phyloP scores from a whole-genome alignment of 2,888 invertebrate genomes.

The Coecobrya sp. region DNA sequence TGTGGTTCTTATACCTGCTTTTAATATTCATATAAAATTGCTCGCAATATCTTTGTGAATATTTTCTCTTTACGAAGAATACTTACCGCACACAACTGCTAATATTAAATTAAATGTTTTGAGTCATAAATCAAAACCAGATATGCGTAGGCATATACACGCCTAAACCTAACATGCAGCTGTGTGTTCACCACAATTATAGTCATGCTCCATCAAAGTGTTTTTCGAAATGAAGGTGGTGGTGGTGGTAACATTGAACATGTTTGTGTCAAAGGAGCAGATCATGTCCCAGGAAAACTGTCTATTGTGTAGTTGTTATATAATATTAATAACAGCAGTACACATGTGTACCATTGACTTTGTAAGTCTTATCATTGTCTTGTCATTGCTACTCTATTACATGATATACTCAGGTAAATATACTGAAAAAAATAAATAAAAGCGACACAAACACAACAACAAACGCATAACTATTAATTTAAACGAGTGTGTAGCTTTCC shows the following conservation, averaged over 20 bases:
- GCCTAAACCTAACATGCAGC: too few relatives aligned
- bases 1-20: too few relatives aligned
- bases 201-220: neutral
- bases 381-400: neutral
- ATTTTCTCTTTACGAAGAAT: neutral
- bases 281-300: neutral
- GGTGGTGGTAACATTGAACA: neutral
- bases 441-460: too few relatives aligned
- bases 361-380: too few relatives aligned
- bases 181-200: neutral
- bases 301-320: slow-evolving; percentile 29
- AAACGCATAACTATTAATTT: too few relatives aligned
- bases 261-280: neutral
- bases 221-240: neutral
- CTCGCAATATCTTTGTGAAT: neutral
- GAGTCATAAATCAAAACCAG: slow-evolving; percentile 21
- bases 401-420: too few relatives aligned
- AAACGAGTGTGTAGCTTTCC: too few relatives aligned
- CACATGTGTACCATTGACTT: neutral
- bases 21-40: neutral
- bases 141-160: neutral
- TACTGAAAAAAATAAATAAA: too few relatives aligned
- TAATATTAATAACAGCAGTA: neutral
- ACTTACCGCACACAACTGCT: neutral
- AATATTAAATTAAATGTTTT: slow-evolving; percentile 21